These are phyloP conservation scores for Falco peregrinus DNA, from an alignment of 2,797 vertebrate genomes.

Conservation along the genomic window DNA sequence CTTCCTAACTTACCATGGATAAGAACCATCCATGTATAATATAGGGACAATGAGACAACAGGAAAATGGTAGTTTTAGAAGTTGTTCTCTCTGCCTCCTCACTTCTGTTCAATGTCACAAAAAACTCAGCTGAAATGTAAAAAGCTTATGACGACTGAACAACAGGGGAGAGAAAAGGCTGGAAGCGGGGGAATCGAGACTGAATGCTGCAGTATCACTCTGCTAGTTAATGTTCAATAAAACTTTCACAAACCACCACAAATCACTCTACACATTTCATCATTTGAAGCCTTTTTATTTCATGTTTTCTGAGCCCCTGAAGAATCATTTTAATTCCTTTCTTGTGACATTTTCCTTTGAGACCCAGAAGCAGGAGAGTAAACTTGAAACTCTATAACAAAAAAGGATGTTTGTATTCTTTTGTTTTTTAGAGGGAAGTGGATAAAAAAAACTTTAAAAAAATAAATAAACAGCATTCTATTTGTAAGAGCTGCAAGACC, in stretches of 20 bases:
- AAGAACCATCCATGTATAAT: not conserved
- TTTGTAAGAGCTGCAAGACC: not conserved
- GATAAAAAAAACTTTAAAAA: accelerated
- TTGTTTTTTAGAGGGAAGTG: conserved; percentile 4
- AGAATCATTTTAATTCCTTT: conserved; percentile 68
- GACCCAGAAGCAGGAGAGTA: conserved; percentile 44
- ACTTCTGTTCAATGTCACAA: conserved; percentile 42
- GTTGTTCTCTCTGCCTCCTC: conserved; percentile 21
- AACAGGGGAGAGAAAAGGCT: conserved; percentile 5
- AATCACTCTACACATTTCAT: conserved; percentile 59
- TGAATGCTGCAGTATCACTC: not conserved
- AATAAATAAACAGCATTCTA: not conserved
- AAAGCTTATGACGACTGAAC: conserved; percentile 47
- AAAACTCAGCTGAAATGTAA: conserved; percentile 34
- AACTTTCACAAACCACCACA: conserved; percentile 59
- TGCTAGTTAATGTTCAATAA: conserved; percentile 62
- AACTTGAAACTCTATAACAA: conserved; percentile 55
- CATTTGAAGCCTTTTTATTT: conserved; percentile 67
- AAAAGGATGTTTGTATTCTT: conserved; percentile 51
- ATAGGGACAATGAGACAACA: not conserved
- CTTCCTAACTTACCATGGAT: not conserved
- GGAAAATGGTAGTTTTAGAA: not conserved
- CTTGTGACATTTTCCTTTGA: conserved; percentile 63
- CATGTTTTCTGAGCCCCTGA: conserved; percentile 60
- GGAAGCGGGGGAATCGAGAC: not conserved